Base-by-base conservation (phyloP, 2,797 vertebrate genomes). In the Phylloscopus collybita region DNA sequence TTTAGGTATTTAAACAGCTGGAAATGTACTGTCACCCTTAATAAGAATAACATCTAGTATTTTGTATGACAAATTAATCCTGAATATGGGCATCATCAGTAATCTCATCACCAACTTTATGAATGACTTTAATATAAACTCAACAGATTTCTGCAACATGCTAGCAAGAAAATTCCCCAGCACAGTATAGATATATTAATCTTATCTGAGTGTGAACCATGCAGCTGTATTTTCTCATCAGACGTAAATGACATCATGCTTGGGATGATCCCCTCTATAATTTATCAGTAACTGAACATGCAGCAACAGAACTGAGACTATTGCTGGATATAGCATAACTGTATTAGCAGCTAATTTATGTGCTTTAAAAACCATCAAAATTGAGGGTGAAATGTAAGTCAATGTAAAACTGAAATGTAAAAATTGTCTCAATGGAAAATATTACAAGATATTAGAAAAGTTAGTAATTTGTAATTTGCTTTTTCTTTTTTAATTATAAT, bases 21-120 rank as follows among this genome's bases (percentile, higher is more conserved):
- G 59, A 95, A 96, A 78, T 79, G 14, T 85, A 91, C 57, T 69
- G 42, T 51, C 80, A 57, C 80, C 34, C 80, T 94, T 93, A 91
- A 78, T 88, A 90, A 80, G 67, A 93, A 92, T 57, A 93, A 49
- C 73, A n/a, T 61, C 45, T 73, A 69, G 22, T 49, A 91, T 85
- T 88, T 65, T 94, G 74, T 94, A 91, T 92, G 71, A 42, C 30
- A 97, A 92, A 95, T 86, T 84, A 94, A 84, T 89, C 21, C 56
- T 75, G 79, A 38, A 59, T 72, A 66, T 40, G 9, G 14, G 19
- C 62, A 87, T 22, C 30, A 86, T 38, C n/a, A 30, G 19, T 44
- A 93, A 88, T 75, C 47, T 93, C 54, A 81, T 86, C 53, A 75
- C 29, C 38, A 66, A 76, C 42, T 42, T 86, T 88, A 84, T 83